Base-by-base conservation (phyloP, 2,113 vertebrate genomes). In the Gobiocypris rarus region DNA sequence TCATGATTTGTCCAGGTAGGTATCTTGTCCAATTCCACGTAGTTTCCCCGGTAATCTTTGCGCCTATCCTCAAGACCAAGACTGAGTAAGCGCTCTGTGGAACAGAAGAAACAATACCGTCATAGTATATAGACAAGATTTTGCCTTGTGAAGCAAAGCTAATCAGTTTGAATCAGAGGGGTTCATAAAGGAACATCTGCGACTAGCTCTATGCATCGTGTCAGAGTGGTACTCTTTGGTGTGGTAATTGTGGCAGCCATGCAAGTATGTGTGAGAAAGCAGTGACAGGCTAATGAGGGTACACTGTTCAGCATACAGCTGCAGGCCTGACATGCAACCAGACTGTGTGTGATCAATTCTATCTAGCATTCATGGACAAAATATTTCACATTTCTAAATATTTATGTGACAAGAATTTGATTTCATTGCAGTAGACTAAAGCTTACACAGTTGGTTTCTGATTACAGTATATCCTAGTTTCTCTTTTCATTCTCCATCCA, bases 61-160 rank as follows among this genome's bases (percentile, higher is more conserved):
- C 96, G 97, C 82, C 97, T 96, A 59, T 97, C 97, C 52, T 98
- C 97, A 89, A 92, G 89, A 71, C 95, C 94, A 91, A 98, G 95
- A 92, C 94, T 93, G 89, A 98, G 93, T 85, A 98, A 94, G 88
- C 97, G 96, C 81, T 97, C 98, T 99, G 93, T 81, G 38, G 50
- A 86, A 56, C 52, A 84, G 75, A 87, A 26, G 58, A 52, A 78
- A 73, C 17, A 17, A 31, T 34, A 74, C 34, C 9, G 31, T 82
- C 48, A 71, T 2, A 65, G 43, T 26, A 17, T 24, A 69, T 58
- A 81, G 59, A 70, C 26, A 54, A 41, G 65, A 54, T 43, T 15
- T 67, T 22, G 17, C 52, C 15, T 80, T 50, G 41, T 70, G 65
- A 70, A 69, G 48, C 65, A 34, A 52, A 65, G 70, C 24, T 24